phyloP scores from a whole-genome alignment of 2,888 invertebrate genomes.

The Campopleginae sp. region DNA sequence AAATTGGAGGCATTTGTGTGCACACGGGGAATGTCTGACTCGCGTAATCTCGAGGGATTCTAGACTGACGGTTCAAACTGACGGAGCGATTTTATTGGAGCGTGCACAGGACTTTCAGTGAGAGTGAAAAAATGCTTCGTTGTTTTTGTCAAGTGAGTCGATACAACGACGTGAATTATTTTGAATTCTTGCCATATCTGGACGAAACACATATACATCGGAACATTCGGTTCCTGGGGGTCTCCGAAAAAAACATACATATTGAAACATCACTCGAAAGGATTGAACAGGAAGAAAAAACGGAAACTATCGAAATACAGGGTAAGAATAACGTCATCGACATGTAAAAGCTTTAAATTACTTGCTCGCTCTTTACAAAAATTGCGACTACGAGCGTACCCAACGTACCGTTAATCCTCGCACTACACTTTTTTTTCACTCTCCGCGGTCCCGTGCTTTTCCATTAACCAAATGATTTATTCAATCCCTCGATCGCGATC shows the following conservation, averaged over 20 bases:
- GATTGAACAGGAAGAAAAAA: constrained; percentile 12
- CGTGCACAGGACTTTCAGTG: neutral
- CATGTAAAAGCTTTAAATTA: neutral
- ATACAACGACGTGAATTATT: constrained; percentile 51
- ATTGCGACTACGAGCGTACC: neutral
- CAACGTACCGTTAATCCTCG: neutral
- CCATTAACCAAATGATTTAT: constrained; percentile 19
- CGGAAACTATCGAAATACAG: neutral
- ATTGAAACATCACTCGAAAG: neutral
- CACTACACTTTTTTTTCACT: neutral
- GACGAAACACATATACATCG: neutral
- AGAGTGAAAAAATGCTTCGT: neutral
- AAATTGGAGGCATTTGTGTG: constrained; percentile 3
- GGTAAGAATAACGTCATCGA: constrained; percentile 14
- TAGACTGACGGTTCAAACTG: constrained; percentile 51
- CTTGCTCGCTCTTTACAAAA: neutral
- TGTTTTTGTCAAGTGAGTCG: constrained; percentile 18
- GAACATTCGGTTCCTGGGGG: neutral
- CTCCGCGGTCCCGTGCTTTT: neutral
- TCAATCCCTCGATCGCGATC: constrained; percentile 2
- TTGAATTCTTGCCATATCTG: constrained; percentile 29
- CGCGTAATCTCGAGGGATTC: constrained; percentile 52
- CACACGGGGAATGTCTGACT: neutral
- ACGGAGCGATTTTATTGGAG: constrained; percentile 60
- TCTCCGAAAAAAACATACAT: neutral